Percentiles rank a stretch among this genome's conserved stretches.
Evolutionary conservation across 2,888 invertebrate genomes (phyloP).

Genomic region (Diadromus collaris): DNA sequence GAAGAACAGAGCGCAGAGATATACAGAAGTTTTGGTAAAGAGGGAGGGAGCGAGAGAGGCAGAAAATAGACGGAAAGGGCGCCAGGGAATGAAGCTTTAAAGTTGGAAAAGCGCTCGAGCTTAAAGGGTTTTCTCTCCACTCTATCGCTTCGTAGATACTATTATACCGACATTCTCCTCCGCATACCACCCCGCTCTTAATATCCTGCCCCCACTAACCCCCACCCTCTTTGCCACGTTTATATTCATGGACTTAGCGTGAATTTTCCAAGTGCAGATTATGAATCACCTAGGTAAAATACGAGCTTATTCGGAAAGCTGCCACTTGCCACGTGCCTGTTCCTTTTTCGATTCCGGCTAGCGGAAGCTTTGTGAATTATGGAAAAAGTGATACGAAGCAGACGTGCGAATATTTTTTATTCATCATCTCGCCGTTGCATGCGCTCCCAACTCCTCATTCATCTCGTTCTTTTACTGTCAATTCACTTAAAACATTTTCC

Average conservation of each 20-base stretch:
- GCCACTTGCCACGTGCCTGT: background rate
- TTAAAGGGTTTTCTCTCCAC: constrained; percentile 57
- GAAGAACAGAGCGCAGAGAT: constrained; percentile 10
- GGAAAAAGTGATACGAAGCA: background rate
- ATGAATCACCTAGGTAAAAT: constrained; percentile 30
- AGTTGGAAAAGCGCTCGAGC: constrained; percentile 59
- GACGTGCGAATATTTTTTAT: background rate
- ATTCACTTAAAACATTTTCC: constrained; percentile 11
- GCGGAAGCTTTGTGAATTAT: background rate
- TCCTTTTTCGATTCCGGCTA: background rate
- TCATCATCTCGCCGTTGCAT: background rate
- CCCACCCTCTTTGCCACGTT: background rate
- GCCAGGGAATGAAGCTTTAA: constrained; percentile 48
- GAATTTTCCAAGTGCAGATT: constrained; percentile 34
- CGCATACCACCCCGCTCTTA: constrained; percentile 13
- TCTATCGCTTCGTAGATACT: constrained; percentile 34
- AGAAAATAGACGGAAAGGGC: constrained; percentile 20
- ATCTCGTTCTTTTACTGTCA: background rate
- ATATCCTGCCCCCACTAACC: background rate
- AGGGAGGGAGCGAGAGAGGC: constrained; percentile 7
- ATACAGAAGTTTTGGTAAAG: background rate
- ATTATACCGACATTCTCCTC: constrained; percentile 25
- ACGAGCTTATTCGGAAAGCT: constrained; percentile 38
- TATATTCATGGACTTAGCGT: constrained; percentile 36
- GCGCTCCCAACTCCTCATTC: background rate